These are phyloP conservation scores for Danio aesculapii DNA, from an alignment of 2,797 vertebrate genomes.

Conservation along the genomic window DNA sequence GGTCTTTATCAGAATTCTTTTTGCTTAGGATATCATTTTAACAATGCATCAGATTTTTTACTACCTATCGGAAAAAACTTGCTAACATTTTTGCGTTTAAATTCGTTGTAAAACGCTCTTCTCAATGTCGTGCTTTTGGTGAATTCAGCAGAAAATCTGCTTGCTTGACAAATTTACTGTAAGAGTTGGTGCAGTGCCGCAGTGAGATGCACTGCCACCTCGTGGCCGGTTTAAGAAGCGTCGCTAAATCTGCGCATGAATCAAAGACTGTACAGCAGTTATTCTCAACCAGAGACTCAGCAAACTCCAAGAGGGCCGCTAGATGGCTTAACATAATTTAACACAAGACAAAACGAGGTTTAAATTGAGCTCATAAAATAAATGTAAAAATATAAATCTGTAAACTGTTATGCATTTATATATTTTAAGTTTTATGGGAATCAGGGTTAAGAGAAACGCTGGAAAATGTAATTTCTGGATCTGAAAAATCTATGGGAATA, in stretches of 20 bases:
- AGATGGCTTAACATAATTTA: too few relatives aligned
- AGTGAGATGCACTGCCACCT: constrained; percentile 71
- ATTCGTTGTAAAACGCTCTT: background rate
- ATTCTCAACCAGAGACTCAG: too few relatives aligned
- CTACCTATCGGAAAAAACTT: background rate
- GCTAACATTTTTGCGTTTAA: background rate
- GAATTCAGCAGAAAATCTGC: constrained; percentile 81
- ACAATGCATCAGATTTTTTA: background rate
- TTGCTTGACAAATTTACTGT: constrained; percentile 83
- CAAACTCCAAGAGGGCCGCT: too few relatives aligned
- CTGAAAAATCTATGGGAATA: too few relatives aligned
- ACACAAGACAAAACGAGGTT: too few relatives aligned
- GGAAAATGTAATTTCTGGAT: too few relatives aligned
- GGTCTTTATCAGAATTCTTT: background rate
- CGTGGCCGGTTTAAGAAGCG: constrained; percentile 46
- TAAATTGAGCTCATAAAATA: too few relatives aligned
- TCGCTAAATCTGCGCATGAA: constrained; percentile 20
- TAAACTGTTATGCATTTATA: too few relatives aligned
- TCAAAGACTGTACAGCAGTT: background rate
- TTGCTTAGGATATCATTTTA: background rate
- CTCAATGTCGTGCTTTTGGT: constrained; percentile 61
- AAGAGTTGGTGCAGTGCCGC: constrained; percentile 79
- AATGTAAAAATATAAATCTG: too few relatives aligned
- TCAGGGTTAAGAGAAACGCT: too few relatives aligned
- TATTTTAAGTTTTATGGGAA: too few relatives aligned